Evolutionary conservation across 2,888 invertebrate species (phyloP), one percentile per base, ranked within the genome.

Genomic region (Limulus polyphemus): DNA sequence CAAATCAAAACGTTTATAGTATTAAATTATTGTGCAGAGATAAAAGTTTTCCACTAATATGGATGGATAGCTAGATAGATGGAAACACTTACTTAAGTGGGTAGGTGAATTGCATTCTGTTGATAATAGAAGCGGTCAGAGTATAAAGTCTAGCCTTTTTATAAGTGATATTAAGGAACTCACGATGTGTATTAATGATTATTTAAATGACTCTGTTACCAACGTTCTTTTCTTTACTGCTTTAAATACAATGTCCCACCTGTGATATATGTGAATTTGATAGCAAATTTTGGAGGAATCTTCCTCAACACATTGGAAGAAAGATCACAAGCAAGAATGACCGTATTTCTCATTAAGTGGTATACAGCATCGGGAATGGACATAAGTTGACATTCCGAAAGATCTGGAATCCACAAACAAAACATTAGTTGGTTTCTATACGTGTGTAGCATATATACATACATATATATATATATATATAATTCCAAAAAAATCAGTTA

Each of bases 291-390:
- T 51, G 91, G 87, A 62, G 90, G 86, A 73, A 93, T 88, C 79
- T 89, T 91, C 52, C 88, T 88, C 73, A 93, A 89, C 69, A 88
- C 90, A 78, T 93, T 93, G 68, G 88, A 87, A 70, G 91, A 90
- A 62, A 92, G 83, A 78, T 92, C 87, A 78, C 91, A 91, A 70
- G 85, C 84, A 78, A 90, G 88, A 68, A 92, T 80, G 75, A 87
- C 86, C 59, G 91, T 92, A 77, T 93, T 86, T 73, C 91, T 81
- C 90, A 93, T 90, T 70, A 92, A 79, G 76, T 91, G 90, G 77
- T 90, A 92, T 51, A 93, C 90, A 17, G 92, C 92, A 77, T 92
- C 92, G 59, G 92, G 92, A 67, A 93, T 88, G 80, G 91, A 90
- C 87, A 91, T 90, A 73, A 93, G 79, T 76, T 91, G 88, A 75